phyloP scores from a whole-genome alignment of 2,797 vertebrate species.

The Cephalopachus bancanus region DNA sequence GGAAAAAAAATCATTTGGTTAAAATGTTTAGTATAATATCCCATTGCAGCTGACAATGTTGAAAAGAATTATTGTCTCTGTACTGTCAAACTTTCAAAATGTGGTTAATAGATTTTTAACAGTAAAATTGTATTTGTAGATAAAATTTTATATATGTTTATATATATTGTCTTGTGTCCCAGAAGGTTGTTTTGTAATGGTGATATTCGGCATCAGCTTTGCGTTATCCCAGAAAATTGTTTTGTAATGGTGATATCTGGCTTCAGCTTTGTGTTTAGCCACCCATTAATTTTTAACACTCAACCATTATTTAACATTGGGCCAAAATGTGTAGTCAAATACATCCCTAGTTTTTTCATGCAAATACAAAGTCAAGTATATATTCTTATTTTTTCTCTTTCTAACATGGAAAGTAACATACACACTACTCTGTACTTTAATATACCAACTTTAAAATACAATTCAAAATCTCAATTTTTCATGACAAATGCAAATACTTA shows the following conservation, averaged over 20 bases:
- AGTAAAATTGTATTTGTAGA: not conserved
- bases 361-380: not conserved
- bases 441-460: conserved; percentile 17
- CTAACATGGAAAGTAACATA: not conserved
- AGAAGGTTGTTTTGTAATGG: not conserved
- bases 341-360: not conserved
- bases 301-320: not conserved
- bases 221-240: not conserved
- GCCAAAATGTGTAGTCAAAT: not conserved
- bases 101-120: not conserved
- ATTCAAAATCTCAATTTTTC: not conserved
- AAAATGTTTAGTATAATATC: not conserved
- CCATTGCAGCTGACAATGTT: not conserved
- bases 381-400: conserved; percentile 28
- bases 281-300: not conserved
- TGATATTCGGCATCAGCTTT: not conserved
- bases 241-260: not conserved
- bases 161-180: not conserved
- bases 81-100: not conserved
- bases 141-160: not conserved
- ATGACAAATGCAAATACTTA: not conserved
- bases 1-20: not conserved
- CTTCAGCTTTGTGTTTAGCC: not conserved
- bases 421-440: not conserved
- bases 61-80: not conserved